These are phyloP conservation scores for Cyclura pinguis DNA, from an alignment of 2,797 vertebrate genomes.

Conservation along the genomic window DNA sequence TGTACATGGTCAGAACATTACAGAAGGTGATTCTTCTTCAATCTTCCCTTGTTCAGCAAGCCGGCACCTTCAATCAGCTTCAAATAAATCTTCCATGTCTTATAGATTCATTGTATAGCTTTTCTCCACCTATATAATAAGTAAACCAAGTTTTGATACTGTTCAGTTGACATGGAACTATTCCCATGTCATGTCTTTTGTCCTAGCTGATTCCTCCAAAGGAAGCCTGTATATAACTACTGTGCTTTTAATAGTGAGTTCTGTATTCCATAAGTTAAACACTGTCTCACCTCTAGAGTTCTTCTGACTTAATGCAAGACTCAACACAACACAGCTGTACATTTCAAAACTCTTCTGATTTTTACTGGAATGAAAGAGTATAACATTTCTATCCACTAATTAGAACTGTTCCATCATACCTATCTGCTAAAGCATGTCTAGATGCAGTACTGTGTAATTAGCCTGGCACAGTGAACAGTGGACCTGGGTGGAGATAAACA, in stretches of 20 bases:
- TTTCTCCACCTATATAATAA: conserved; percentile 47
- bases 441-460: not conserved
- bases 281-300: not conserved
- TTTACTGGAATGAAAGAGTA: conserved; percentile 3
- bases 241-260: not conserved
- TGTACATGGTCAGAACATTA: conserved; percentile 1
- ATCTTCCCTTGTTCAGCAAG: conserved; percentile 3
- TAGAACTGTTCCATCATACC: not conserved
- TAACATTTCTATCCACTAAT: not conserved
- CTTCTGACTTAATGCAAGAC: not conserved
- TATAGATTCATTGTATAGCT: fast-evolving
- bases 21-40: conserved; percentile 15
- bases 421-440: not conserved
- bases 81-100: not conserved
- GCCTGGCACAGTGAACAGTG: not conserved
- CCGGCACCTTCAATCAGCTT: conserved; percentile 29
- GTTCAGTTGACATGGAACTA: not conserved
- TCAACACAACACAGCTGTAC: not conserved
- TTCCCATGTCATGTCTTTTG: not conserved
- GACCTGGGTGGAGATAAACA: not conserved
- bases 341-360: not conserved
- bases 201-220: not conserved
- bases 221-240: not conserved
- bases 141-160: not conserved
- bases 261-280: not conserved